Evolutionary conservation across 2,797 vertebrate genomes (phyloP), one percentile per base, ranked within the genome.

Genomic region (Alauda arvensis): DNA sequence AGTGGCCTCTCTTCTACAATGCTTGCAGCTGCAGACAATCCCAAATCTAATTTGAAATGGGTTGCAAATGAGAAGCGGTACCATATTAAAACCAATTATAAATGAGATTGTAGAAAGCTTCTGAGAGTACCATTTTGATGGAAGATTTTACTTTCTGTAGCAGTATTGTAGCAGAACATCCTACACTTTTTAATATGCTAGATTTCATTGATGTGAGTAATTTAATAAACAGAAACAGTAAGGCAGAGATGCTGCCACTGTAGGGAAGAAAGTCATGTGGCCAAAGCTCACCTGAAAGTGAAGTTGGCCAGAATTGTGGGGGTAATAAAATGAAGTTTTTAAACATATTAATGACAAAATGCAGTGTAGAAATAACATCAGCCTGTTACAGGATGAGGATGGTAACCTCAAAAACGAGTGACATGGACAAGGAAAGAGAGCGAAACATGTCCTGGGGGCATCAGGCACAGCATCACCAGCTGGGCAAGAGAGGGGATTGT

Each of bases 1-100:
- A 77, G 26, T 76, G 55, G 79, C 46, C 39, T 63, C 21, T 76
- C 17, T 87, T 59, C 71, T 62, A 56, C 19, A 52, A 45, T 21
- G 20, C 68, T 91, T 83, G 74, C 77, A 83, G 63, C 69, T 85
- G 77, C 72, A 95, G 79, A 88, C 55, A 68, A 60, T 74, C 83
- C 83, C 61, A 49, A 78, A 82, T 65, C n/a, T 83, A 87, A 93
- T 94, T 93, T 84, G 62, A 85, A 96, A 85, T 74, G 25, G 70
- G 42, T 89, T 91, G 39, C 67, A 92, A 89, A 94, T 88, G 81
- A 82, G 88, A 94, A 56, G n/a, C 80, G 40, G 34, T 43, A 82
- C 51, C 66, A 78, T 85, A 23, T 6, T 34, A 81, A 75, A 92
- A 85, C 25, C 39, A 74, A 65, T 46, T 43, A n/a, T 25, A 80